Conservation (phyloP, 2,797 vertebrate species). For the Mycteria americana region DNA sequence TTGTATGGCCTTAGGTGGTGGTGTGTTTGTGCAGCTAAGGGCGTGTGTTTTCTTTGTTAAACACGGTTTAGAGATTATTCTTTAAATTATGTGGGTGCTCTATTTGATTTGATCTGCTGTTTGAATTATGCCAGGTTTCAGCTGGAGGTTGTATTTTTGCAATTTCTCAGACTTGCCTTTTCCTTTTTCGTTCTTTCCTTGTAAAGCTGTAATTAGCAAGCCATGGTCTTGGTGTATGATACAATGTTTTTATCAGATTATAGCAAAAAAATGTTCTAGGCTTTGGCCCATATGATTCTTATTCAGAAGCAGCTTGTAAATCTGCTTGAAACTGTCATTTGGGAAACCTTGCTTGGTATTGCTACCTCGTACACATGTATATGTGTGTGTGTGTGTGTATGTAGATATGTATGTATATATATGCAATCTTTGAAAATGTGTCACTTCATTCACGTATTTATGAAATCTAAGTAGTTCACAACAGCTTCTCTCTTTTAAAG, state of each 20-base stretch:
- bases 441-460: not conserved
- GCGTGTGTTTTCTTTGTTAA: conserved; percentile 23
- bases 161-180: not conserved
- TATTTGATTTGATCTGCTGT: not conserved
- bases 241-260: not conserved
- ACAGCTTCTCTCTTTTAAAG: conserved; percentile 64
- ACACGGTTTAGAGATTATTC: not conserved
- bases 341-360: not conserved
- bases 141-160: not conserved
- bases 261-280: not conserved
- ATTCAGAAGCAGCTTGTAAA: not conserved
- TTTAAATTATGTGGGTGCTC: not conserved
- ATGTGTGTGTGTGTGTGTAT: not conserved
- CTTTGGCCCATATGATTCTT: not conserved
- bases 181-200: not conserved
- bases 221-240: not conserved
- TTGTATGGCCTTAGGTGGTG: not conserved
- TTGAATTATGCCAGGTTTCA: not conserved
- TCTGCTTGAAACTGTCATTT: not conserved
- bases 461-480: not conserved
- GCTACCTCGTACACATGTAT: not conserved
- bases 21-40: conserved; percentile 23
- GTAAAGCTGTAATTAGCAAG: not conserved
- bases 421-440: not conserved
- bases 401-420: not conserved